Evolutionary conservation across 2,888 invertebrate genomes (phyloP).

Genomic region (Ectemnius lituratus): DNA sequence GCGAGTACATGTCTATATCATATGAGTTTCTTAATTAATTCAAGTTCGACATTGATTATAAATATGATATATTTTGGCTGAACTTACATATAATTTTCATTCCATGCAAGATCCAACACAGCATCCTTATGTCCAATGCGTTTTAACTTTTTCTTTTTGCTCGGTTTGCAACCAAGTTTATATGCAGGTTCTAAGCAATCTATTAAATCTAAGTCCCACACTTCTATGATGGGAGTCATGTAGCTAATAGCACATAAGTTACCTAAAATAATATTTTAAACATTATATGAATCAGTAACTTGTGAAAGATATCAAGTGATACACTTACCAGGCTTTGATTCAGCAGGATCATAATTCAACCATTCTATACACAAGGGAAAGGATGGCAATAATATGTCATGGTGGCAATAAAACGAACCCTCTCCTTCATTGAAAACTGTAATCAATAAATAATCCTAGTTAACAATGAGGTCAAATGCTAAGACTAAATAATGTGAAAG

Average conservation of each 20-base stretch:
- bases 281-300: too few species aligned
- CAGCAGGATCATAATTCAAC: constrained; percentile 91
- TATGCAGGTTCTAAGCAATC: constrained; percentile 94
- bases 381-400: constrained; percentile 93
- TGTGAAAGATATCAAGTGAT: neutral
- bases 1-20: constrained; percentile 89
- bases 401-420: constrained; percentile 94
- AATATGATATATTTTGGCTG: constrained; percentile 7
- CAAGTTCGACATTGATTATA: neutral
- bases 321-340: constrained; percentile 81
- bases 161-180: constrained; percentile 86
- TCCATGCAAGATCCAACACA: constrained; percentile 95
- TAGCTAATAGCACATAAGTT: constrained; percentile 95
- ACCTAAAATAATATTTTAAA: constrained; percentile 76
- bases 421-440: constrained; percentile 94
- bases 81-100: constrained; percentile 84
- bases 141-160: constrained; percentile 85
- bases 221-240: constrained; percentile 94
- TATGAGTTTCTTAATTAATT: neutral
- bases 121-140: constrained; percentile 91
- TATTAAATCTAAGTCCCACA: constrained; percentile 98
- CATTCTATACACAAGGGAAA: constrained; percentile 96
- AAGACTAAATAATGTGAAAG: neutral
- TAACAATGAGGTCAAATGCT: neutral
- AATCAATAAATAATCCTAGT: constrained; percentile 61